Conservation (phyloP, 2,888 invertebrate genomes). For the Trissonchulus sp. region DNA sequence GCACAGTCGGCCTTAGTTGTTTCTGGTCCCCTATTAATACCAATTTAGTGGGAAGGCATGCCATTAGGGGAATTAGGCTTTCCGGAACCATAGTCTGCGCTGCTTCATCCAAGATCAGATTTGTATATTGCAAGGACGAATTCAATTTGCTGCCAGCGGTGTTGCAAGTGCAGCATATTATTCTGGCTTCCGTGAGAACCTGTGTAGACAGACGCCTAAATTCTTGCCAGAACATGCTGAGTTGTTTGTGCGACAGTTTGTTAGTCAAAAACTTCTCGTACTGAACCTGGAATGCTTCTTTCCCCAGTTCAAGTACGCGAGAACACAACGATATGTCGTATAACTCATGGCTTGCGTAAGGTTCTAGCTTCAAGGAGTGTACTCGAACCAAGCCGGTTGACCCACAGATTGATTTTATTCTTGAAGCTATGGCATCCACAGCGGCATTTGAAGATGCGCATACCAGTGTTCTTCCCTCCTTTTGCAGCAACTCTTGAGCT, state of each 20-base stretch:
- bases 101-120: too few relatives aligned
- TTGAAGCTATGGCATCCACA: constrained; percentile 3
- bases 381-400: too few relatives aligned
- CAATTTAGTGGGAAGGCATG: not conserved
- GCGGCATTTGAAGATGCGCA: constrained; percentile 1
- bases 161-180: not conserved
- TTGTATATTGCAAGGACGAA: too few relatives aligned
- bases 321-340: too few relatives aligned
- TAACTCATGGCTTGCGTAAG: too few relatives aligned
- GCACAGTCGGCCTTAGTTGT: too few relatives aligned
- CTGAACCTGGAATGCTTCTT: too few relatives aligned
- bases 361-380: too few relatives aligned
- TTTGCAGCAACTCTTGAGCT: not conserved
- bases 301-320: too few relatives aligned
- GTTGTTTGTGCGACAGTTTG: not conserved
- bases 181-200: constrained; percentile 5
- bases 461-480: not conserved
- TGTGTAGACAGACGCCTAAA: not conserved
- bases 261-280: constrained; percentile 13
- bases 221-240: not conserved
- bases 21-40: too few relatives aligned
- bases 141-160: too few relatives aligned
- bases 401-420: too few relatives aligned
- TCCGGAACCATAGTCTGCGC: not conserved
- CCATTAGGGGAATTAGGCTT: not conserved